Percentiles rank a stretch among this genome's conserved stretches.
These are phyloP conservation scores for Leptopilina drosophilae DNA, from an alignment of 2,888 invertebrate genomes.

Conservation along the genomic window DNA sequence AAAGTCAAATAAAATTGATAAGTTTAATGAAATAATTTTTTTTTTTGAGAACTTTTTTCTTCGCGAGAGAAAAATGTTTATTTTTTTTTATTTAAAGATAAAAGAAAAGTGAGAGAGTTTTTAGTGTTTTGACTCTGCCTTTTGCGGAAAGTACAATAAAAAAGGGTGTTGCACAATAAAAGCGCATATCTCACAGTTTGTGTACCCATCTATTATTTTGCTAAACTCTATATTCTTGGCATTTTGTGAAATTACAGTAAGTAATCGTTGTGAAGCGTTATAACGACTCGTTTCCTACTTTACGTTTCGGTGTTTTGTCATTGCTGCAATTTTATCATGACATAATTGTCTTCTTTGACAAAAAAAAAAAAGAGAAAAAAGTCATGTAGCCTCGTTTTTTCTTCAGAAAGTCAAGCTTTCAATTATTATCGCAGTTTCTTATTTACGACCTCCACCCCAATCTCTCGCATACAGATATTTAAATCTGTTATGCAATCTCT, in stretches of 20 bases:
- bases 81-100: too few relatives aligned
- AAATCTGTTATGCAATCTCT: background rate
- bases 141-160: background rate
- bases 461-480: background rate
- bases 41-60: too few relatives aligned
- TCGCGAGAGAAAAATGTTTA: too few relatives aligned
- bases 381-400: conserved; percentile 44
- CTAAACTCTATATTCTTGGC: conserved; percentile 51
- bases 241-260: conserved; percentile 65
- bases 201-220: conserved; percentile 48
- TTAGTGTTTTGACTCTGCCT: background rate
- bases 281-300: conserved; percentile 74
- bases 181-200: background rate
- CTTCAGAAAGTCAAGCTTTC: conserved; percentile 1
- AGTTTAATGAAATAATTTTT: too few relatives aligned
- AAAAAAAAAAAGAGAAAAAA: conserved; percentile 4
- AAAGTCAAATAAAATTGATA: too few relatives aligned
- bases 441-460: conserved; percentile 7
- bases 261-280: conserved; percentile 61
- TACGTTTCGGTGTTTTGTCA: conserved; percentile 63
- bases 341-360: conserved; percentile 56
- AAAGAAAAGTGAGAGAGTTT: background rate
- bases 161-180: background rate
- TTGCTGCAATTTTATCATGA: conserved; percentile 53
- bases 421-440: conserved; percentile 3